Conservation (phyloP, 1,140 invertebrate species). For the Drosophila kikkawai region DNA sequence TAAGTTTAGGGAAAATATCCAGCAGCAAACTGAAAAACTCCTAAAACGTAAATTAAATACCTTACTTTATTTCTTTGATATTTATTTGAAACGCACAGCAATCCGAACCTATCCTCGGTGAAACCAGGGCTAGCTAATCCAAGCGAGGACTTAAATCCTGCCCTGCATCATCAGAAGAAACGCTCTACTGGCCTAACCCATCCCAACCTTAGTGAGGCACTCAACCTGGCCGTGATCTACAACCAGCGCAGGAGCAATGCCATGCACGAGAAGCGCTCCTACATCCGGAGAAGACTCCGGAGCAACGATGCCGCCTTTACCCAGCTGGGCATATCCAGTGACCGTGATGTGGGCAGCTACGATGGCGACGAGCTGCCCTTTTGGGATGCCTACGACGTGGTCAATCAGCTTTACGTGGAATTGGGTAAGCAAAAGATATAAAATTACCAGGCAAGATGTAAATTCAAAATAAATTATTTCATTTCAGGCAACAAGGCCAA, state of each 20-base stretch:
- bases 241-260: conserved; percentile 78
- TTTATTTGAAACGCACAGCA: conserved; percentile 38
- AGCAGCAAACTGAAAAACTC: background rate
- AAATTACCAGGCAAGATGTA: no score
- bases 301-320: conserved; percentile 61
- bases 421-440: conserved; percentile 86
- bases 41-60: background rate
- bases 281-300: conserved; percentile 63
- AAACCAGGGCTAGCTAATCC: conserved; percentile 16
- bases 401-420: conserved; percentile 95
- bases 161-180: conserved; percentile 50
- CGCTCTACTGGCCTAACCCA: conserved; percentile 33
- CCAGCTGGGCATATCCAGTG: conserved; percentile 46
- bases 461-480: background rate
- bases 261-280: conserved; percentile 74
- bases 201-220: conserved; percentile 43
- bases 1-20: conserved; percentile 81
- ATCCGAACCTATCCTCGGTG: conserved; percentile 71
- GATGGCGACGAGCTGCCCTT: conserved; percentile 87
- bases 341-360: conserved; percentile 59
- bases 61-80: background rate
- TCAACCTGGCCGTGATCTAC: conserved; percentile 76
- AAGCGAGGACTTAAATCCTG: conserved; percentile 7
- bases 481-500: conserved; percentile 88
- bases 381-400: conserved; percentile 95